Percentiles rank a stretch among this genome's conserved stretches.
Conservation (phyloP, 2,797 vertebrate species). For the Carcharodon carcharias region DNA sequence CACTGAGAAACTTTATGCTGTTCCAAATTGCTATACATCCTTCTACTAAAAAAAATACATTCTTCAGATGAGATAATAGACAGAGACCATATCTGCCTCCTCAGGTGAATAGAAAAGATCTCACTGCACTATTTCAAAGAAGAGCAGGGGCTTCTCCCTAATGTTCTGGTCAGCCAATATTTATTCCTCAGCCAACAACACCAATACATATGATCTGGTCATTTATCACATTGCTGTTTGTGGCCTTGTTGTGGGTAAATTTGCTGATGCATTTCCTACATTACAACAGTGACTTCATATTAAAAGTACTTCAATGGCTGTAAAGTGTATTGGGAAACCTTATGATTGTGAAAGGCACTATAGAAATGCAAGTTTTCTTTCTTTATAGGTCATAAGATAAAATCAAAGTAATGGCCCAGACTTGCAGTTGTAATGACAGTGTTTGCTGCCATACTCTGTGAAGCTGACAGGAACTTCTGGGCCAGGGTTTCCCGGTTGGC, state of each 20-base stretch:
- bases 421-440: too few relatives aligned
- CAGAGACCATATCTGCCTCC: background rate
- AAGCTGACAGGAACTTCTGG: too few relatives aligned
- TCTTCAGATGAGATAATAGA: background rate
- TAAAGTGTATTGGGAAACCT: background rate
- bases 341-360: background rate
- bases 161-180: background rate
- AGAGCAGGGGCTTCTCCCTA: background rate
- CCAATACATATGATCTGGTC: background rate
- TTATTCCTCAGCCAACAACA: background rate
- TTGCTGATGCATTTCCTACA: background rate
- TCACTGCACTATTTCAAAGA: background rate
- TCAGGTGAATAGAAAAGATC: background rate
- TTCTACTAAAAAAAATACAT: background rate
- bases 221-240: background rate
- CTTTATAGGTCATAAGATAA: background rate
- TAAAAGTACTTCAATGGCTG: background rate
- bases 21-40: background rate
- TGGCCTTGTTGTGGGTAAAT: background rate
- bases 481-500: too few relatives aligned
- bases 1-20: background rate
- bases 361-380: background rate
- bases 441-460: too few relatives aligned
- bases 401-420: background rate
- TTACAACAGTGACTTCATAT: background rate